phyloP scores from a whole-genome alignment of 2,797 vertebrate species.

The Chrysocyon brachyurus region DNA sequence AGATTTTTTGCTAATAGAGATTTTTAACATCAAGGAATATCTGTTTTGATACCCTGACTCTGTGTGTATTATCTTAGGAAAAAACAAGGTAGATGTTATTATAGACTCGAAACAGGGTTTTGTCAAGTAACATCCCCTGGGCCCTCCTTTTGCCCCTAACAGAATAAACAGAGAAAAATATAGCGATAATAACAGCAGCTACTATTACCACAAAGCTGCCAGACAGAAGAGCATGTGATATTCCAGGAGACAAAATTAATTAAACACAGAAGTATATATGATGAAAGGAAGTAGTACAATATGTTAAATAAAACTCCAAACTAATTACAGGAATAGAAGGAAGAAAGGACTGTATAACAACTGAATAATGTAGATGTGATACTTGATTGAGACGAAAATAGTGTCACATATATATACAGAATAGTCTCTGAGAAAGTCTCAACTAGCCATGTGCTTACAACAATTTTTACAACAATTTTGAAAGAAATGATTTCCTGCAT shows the following conservation, averaged over 20 bases:
- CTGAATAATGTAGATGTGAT: not conserved
- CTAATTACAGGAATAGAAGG: not conserved
- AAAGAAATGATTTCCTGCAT: conserved; percentile 44
- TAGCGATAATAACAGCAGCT: not conserved
- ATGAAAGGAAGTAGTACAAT: not conserved
- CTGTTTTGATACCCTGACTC: not conserved
- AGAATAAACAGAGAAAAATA: conserved; percentile 25
- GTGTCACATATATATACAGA: not conserved
- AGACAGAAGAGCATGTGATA: not conserved
- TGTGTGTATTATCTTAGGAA: not conserved
- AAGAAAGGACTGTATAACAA: not conserved
- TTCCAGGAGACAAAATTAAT: conserved; percentile 54
- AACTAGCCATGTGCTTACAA: not conserved
- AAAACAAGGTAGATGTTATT: not conserved
- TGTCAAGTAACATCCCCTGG: not conserved
- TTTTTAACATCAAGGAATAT: conserved; percentile 47
- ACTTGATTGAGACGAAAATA: conserved; percentile 20
- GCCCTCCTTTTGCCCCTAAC: not conserved
- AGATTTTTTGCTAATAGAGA: conserved; percentile 48
- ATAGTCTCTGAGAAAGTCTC: not conserved
- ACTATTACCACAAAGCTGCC: not conserved
- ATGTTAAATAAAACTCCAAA: not conserved
- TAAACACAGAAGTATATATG: conserved; percentile 60
- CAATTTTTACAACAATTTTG: conserved; percentile 23
- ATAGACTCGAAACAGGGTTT: conserved; percentile 49